Percentiles rank a stretch among this genome's conserved stretches.
Evolutionary conservation across 2,113 vertebrate genomes (phyloP).

Genomic region (Myrmophylax atrothorax): DNA sequence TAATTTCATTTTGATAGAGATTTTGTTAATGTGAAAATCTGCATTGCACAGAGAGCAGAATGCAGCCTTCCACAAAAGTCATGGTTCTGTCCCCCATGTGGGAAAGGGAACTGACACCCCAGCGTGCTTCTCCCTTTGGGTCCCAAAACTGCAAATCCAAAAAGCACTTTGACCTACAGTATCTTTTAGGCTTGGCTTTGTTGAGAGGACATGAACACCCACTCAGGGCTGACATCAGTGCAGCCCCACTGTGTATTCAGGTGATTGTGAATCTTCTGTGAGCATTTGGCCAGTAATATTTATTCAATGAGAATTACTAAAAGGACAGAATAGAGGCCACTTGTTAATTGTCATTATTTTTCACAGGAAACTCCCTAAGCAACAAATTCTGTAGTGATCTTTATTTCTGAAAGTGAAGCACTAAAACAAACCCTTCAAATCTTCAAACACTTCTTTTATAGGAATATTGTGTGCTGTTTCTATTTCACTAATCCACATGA

Average conservation of each 20-base stretch:
- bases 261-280: rapidly evolving
- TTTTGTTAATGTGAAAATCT: background rate
- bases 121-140: rapidly evolving
- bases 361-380: background rate
- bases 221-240: background rate
- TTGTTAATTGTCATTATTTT: background rate
- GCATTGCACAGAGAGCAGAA: background rate
- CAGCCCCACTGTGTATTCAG: background rate
- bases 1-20: background rate
- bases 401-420: background rate
- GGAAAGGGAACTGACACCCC: background rate
- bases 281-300: background rate
- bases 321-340: background rate
- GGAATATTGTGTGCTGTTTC: background rate
- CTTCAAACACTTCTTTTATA: background rate
- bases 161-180: background rate
- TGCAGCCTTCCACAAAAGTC: background rate
- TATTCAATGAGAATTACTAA: background rate
- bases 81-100: background rate
- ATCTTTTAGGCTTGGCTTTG: background rate
- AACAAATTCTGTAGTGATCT: background rate
- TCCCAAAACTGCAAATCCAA: background rate
- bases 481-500: background rate
- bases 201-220: background rate
- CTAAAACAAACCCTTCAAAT: background rate